Base-by-base conservation (phyloP, 1,140 invertebrate genomes). In the Saccostrea echinata region DNA sequence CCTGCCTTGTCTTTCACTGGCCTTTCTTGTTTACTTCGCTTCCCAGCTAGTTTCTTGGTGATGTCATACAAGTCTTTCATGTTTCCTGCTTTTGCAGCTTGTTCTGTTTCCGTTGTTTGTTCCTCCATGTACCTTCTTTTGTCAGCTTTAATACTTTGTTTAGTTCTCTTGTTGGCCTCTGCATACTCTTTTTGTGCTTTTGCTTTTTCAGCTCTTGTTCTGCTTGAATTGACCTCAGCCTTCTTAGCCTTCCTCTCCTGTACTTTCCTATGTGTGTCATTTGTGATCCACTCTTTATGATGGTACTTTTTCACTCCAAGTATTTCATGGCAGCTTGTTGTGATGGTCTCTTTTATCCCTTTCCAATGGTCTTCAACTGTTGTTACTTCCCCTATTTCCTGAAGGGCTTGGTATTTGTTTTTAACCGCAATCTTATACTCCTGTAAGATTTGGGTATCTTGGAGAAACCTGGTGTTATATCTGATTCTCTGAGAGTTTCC, bases 231-330 rank as follows among this genome's bases (percentile, higher is more conserved):
- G 11, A 86, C 30, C 52, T n/a, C 68, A 51, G 21, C 84, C 24
- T 88, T 90, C 68, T 71, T 82, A 51, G 68, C 35, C 33, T 88
- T 90, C 80, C 80, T 86, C 53, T 88, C 84, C 85, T 86, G 11
- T n/a, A 88, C 76, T n/a, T 27, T 51, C 43, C 11, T 30, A 24
- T 6, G 51, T 18, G 86, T 86, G 24, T 81, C 81, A 13, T n/a
- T 18, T 57, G 86, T 52, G 18, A 90, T 86, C 90, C 87, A 90
- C 3, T 90, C 89, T 35, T 90, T 88, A 11, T 91, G 89, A 57
- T 87, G 43, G 3, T 30, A 30, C 27, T 71, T 90, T 33, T 52
- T 53, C 18, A 24, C n/a, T 18, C 89, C 87, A 88, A 33, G 43
- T 61, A 61, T 61, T 61, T 61, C 55, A 61, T 61, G 55, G 9